Conservation (phyloP, 2,888 invertebrate genomes). For the Drosophila austrosaltans region DNA sequence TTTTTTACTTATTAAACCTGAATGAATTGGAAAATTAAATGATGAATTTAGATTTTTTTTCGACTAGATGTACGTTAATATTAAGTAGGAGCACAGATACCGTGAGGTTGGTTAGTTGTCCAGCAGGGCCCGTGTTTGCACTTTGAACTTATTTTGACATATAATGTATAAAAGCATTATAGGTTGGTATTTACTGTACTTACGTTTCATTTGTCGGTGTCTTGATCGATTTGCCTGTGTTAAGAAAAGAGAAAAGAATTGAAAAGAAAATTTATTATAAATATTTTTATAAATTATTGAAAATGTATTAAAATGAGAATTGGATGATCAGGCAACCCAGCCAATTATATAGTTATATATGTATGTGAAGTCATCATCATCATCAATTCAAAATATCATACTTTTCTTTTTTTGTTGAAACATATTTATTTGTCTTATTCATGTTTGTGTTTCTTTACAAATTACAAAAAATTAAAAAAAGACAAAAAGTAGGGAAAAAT, state of each 20-base stretch:
- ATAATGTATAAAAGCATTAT: slow-evolving; percentile 12
- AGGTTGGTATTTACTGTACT: slow-evolving; percentile 59
- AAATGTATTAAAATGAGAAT: not conserved
- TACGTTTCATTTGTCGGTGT: slow-evolving; percentile 83
- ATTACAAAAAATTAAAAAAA: slow-evolving; percentile 64
- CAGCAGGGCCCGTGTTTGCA: slow-evolving; percentile 29
- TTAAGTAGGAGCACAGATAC: slow-evolving; percentile 56
- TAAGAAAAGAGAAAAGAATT: slow-evolving; percentile 25
- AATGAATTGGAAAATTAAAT: slow-evolving; percentile 5
- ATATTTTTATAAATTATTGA: not conserved
- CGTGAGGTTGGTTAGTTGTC: slow-evolving; percentile 58
- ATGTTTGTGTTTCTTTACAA: slow-evolving; percentile 51
- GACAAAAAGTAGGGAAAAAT: slow-evolving; percentile 28
- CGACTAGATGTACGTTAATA: not conserved
- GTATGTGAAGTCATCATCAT: slow-evolving; percentile 32
- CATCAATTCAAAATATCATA: slow-evolving; percentile 27
- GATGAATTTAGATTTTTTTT: not conserved
- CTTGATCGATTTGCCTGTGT: slow-evolving; percentile 82
- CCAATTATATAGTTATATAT: slow-evolving; percentile 1
- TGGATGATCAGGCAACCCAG: not conserved
- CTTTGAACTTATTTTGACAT: slow-evolving; percentile 61
- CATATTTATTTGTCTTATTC: slow-evolving; percentile 39
- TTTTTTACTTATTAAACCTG: not conserved
- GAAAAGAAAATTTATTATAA: not conserved
- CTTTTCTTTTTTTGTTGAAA: slow-evolving; percentile 13